Conservation (phyloP, 2,797 vertebrate genomes). For the Neopelma chrysocephalum region DNA sequence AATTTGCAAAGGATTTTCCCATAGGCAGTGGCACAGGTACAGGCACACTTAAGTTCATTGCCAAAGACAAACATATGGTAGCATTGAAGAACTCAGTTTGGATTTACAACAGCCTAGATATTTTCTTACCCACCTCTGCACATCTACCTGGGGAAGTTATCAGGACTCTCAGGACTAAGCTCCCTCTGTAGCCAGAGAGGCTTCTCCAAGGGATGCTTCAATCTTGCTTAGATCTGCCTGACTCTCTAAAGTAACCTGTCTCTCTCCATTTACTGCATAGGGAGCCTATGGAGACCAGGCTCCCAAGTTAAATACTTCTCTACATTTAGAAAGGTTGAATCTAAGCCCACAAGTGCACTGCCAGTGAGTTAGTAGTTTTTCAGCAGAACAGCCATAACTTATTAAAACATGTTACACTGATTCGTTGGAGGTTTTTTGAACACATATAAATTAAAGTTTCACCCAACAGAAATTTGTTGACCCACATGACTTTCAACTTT, state of each 20-base stretch:
- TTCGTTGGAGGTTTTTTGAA: accelerated
- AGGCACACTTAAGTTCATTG: neutral
- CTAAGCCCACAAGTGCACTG: neutral
- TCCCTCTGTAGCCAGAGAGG: neutral
- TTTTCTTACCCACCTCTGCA: neutral
- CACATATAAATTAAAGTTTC: neutral
- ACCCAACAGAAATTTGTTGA: neutral
- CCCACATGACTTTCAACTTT: neutral
- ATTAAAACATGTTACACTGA: neutral
- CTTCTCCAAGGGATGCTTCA: neutral
- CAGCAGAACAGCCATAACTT: neutral
- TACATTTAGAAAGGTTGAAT: neutral
- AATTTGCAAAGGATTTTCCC: neutral
- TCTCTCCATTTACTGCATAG: neutral
- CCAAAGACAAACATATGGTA: neutral
- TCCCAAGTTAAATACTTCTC: neutral
- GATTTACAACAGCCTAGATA: neutral
- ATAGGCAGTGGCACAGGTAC: neutral
- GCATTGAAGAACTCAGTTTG: neutral
- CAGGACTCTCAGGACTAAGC: neutral
- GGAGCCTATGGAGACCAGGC: neutral
- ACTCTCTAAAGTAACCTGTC: neutral
- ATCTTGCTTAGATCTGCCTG: neutral
- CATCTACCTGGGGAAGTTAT: neutral
- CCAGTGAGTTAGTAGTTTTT: neutral